Evolutionary conservation across 1,140 invertebrate genomes (phyloP).

Genomic region (Neuroterus valhalla): DNA sequence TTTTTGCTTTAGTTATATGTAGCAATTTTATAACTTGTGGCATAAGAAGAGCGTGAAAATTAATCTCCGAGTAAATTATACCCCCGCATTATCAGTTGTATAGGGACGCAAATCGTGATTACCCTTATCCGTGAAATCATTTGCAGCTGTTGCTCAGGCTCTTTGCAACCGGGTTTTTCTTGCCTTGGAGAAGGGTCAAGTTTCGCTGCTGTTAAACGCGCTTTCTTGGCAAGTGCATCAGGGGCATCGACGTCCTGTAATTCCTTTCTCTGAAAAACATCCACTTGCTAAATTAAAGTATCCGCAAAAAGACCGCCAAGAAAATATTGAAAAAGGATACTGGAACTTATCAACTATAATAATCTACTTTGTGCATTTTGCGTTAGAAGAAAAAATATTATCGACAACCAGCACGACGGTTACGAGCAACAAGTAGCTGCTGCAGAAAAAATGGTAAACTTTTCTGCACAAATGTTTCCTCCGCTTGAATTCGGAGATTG

Average conservation of each 20-base stretch:
- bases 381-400: too few relatives aligned
- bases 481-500: too few relatives aligned
- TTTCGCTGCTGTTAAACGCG: conserved; percentile 21
- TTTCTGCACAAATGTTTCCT: too few relatives aligned
- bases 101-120: conserved; percentile 10
- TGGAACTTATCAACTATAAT: background rate
- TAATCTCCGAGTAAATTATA: conserved; percentile 16
- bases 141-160: conserved; percentile 12
- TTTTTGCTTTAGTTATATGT: too few relatives aligned
- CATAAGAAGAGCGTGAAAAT: background rate
- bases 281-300: background rate
- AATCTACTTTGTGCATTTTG: too few relatives aligned
- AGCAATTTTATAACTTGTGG: too few relatives aligned
- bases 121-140: conserved; percentile 26
- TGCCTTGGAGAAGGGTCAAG: conserved; percentile 29
- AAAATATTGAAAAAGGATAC: background rate
- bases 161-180: conserved; percentile 25
- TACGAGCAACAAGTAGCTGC: too few relatives aligned
- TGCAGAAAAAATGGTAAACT: too few relatives aligned
- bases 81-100: background rate
- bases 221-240: conserved; percentile 29
- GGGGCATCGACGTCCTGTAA: conserved; percentile 26
- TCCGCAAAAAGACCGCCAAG: background rate
- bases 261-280: conserved; percentile 18
- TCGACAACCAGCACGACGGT: too few relatives aligned